Evolutionary conservation across 2,797 vertebrate species (phyloP).

Genomic region (Pteropus rufus): DNA sequence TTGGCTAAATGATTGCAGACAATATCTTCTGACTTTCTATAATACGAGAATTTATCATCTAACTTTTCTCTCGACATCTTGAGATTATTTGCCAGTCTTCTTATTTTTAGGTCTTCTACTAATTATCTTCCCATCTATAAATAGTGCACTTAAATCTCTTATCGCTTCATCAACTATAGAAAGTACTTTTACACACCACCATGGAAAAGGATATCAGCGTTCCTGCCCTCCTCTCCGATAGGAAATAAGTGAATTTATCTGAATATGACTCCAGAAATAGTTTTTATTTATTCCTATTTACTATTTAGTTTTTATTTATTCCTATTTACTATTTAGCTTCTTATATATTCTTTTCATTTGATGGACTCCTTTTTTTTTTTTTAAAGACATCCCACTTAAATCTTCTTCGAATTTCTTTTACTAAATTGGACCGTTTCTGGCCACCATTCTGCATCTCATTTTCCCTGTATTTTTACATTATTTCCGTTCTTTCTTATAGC

Average conservation of each 20-base stretch:
- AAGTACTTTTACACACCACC: too few relatives aligned
- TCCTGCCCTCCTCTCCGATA: background rate
- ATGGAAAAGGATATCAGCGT: background rate
- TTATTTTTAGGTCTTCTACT: background rate
- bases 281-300: too few relatives aligned
- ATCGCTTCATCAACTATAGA: background rate
- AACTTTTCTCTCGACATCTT: background rate
- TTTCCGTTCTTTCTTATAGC: background rate
- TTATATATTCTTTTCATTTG: too few relatives aligned
- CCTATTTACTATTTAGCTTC: too few relatives aligned
- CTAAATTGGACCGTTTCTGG: background rate
- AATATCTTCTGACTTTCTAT: background rate
- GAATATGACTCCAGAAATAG: too few relatives aligned
- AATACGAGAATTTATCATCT: background rate
- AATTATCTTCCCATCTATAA: background rate
- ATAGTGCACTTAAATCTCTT: background rate
- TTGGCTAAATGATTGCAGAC: background rate
- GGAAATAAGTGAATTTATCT: too few relatives aligned
- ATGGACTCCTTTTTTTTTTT: too few relatives aligned
- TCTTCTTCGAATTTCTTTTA: background rate
- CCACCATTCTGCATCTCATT: background rate
- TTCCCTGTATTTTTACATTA: background rate
- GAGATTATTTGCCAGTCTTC: background rate
- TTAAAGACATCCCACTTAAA: too few relatives aligned
- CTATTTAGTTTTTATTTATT: too few relatives aligned